A percentile compares a stretch with the other conserved stretches of the same genome.
phyloP scores from a whole-genome alignment of 2,797 vertebrate genomes.

The Chelon auratus region DNA sequence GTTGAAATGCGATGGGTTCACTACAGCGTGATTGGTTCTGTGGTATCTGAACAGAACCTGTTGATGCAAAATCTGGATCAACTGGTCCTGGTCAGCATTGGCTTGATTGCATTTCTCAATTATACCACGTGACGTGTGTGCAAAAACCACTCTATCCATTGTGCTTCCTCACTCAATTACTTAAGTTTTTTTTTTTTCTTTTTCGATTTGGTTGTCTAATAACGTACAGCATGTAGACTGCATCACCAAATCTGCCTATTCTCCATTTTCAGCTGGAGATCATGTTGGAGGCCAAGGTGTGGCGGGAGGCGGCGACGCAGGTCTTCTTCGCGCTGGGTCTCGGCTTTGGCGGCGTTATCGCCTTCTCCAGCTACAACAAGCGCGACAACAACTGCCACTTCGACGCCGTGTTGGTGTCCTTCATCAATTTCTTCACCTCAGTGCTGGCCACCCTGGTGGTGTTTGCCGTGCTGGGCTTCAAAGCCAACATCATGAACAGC shows the following conservation, averaged over 20 bases:
- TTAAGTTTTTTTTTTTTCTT: too few species aligned
- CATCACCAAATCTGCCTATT: neutral
- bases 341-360: conserved; percentile 98
- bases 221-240: too few species aligned
- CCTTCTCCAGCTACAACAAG: conserved; percentile 99
- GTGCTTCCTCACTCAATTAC: too few species aligned
- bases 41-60: too few species aligned
- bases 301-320: conserved; percentile 97
- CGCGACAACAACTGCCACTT: conserved; percentile 99
- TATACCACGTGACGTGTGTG: too few species aligned
- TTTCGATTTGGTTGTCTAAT: too few species aligned
- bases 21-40: too few species aligned
- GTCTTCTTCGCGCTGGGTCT: conserved; percentile 98
- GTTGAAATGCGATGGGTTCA: too few species aligned
- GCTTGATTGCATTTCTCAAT: too few species aligned
- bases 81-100: too few species aligned
- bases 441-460: conserved; percentile 98
- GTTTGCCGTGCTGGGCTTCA: conserved; percentile 97
- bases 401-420: conserved; percentile 95
- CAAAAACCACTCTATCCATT: too few species aligned
- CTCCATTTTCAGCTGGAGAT: conserved; percentile 90
- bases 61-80: too few species aligned
- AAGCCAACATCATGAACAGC: conserved; percentile 94
- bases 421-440: conserved; percentile 98
- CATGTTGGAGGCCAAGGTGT: conserved; percentile 96